These are phyloP conservation scores for Podarcis lilfordi DNA, from an alignment of 2,797 vertebrate species.

Conservation along the genomic window DNA sequence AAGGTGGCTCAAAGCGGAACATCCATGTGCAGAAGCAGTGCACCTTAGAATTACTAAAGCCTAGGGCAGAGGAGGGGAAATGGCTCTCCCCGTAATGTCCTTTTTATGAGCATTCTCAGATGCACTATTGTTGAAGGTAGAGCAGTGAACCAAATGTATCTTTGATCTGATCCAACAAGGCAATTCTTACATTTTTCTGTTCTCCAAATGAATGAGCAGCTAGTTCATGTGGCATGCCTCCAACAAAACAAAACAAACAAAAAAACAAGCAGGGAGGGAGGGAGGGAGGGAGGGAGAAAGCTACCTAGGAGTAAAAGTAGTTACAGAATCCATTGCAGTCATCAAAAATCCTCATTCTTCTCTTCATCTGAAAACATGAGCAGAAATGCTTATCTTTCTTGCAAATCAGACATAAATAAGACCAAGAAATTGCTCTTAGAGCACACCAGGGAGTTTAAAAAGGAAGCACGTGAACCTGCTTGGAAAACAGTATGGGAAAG, in stretches of 20 bases:
- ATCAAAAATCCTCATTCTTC: conserved; percentile 34
- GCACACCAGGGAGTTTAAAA: neutral
- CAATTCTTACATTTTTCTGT: neutral
- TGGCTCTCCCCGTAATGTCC: neutral
- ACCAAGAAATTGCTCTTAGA: conserved; percentile 41
- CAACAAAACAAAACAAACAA: conserved; percentile 16
- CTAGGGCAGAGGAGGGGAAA: neutral
- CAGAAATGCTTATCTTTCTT: neutral
- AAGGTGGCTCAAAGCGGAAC: neutral
- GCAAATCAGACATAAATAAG: conserved; percentile 32
- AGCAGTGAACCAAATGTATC: neutral
- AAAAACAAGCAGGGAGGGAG: no score
- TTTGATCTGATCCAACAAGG: neutral
- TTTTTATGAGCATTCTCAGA: neutral
- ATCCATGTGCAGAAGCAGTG: neutral
- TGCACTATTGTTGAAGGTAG: neutral
- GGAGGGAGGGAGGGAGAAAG: neutral
- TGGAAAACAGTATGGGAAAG: neutral
- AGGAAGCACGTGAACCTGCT: neutral
- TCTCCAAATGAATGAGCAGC: conserved; percentile 39
- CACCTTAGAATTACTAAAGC: neutral
- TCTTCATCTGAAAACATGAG: conserved; percentile 17
- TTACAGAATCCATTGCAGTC: neutral
- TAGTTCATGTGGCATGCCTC: conserved; percentile 38
- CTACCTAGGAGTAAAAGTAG: conserved; percentile 8